A percentile compares a stretch with the other conserved stretches of the same genome.
These are phyloP conservation scores for Apodemus speciosus DNA, from an alignment of 2,113 vertebrate species.

Conservation along the genomic window DNA sequence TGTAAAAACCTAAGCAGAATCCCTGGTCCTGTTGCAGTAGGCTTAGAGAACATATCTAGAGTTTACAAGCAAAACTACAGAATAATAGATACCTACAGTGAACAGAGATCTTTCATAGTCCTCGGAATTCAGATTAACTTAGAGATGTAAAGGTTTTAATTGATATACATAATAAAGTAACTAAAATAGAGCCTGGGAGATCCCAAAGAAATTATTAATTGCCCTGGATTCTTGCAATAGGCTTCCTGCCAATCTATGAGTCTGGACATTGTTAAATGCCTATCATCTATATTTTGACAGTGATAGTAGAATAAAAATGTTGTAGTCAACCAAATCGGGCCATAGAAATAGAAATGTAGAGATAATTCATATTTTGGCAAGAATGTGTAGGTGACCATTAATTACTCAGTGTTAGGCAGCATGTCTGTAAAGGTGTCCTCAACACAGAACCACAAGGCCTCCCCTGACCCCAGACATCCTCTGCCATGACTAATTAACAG, in stretches of 20 bases:
- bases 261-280: background rate
- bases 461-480: background rate
- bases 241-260: background rate
- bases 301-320: background rate
- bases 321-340: background rate
- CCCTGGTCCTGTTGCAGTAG: background rate
- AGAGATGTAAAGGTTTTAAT: background rate
- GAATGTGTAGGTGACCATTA: background rate
- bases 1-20: background rate
- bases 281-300: background rate
- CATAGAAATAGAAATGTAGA: background rate
- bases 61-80: background rate
- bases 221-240: background rate
- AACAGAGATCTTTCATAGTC: background rate
- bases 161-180: background rate
- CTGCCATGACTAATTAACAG: background rate
- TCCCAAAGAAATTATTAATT: background rate
- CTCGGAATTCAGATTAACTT: background rate
- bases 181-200: background rate
- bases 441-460: background rate
- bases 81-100: background rate
- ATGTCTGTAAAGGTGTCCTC: background rate
- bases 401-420: background rate
- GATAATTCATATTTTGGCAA: background rate
- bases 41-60: constrained; percentile 3